Evolutionary conservation across 92 coral and sea anemone species (phyloP), one percentile per base, ranked within the genome.

Genomic region (Scolanthus callimorphus): DNA sequence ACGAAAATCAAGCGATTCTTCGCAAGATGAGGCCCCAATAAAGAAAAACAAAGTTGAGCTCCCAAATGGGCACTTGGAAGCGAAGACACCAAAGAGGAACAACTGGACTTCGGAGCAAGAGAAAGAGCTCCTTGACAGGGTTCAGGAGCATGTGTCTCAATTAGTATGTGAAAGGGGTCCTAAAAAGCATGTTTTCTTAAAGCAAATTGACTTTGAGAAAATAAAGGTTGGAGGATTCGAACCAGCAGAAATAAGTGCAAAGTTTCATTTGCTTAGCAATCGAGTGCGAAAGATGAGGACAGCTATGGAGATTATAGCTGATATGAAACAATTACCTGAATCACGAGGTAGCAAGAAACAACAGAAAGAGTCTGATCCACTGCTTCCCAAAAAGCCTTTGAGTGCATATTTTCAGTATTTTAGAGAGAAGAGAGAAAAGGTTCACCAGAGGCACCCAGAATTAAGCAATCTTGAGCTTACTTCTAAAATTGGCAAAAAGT

Each of bases 201-300:
- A 63, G 29, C 38, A 72, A 19, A 51, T 86, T 34, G 59, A 29
- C 19, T 82, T 87, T 85, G 56, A 47, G 1, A 37, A 67, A 13
- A 23, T 86, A 0, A 45, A 47, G 11, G 72, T 79, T 31, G 82
- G 57, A 0, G 74, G 17, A 0, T 75, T 34, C 49, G 39, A 66
- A 2, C 38, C 67, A 4, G 50, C 47, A 30, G 76, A 61, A 28
- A 74, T 80, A 0, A 68, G 63, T 4, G 52, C 51, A n/a, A 57
- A 69, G 24, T 86, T 78, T 70, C 11, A 11, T 2, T 0, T 39
- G 0, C 28, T 86, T 2, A 61, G 88, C 1, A 59, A 78, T 3
- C 38, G 59, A 11, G 72, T 82, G 3, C 34, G 95, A 3, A 82
- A 62, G 67, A 48, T 68, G 74, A 57, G 89, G 4, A 76, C 78